Conservation (phyloP, 35 echinoderm and acorn worm species). For the Heliocidaris tuberculata region DNA sequence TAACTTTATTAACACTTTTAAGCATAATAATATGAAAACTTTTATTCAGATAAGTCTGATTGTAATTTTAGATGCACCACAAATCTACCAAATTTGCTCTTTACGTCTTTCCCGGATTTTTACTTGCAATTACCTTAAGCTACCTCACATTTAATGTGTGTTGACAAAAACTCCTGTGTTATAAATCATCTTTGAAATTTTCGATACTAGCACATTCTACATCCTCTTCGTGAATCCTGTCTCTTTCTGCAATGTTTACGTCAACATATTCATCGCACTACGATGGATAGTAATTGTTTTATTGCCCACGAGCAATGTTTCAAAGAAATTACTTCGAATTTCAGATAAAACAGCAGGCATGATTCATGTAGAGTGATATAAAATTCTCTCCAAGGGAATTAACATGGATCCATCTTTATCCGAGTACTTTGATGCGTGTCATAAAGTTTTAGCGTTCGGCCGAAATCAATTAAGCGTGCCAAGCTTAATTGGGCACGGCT, state of each 20-base stretch:
- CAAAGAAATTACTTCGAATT: neutral
- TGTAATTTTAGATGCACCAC: too few species aligned
- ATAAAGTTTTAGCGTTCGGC: neutral
- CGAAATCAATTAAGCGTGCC: neutral
- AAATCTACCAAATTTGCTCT: too few species aligned
- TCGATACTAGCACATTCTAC: too few species aligned
- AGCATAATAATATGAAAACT: too few species aligned
- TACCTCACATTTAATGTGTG: too few species aligned
- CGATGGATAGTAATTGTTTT: neutral
- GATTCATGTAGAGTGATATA: neutral
- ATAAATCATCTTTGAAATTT: too few species aligned
- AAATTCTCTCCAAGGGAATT: neutral
- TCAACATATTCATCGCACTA: neutral
- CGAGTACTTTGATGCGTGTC: neutral
- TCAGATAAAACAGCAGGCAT: neutral
- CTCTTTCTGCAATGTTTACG: neutral
- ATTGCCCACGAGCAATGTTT: neutral
- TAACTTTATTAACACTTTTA: too few species aligned
- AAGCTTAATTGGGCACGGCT: neutral
- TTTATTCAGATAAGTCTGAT: too few species aligned
- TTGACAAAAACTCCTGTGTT: too few species aligned
- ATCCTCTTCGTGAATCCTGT: neutral
- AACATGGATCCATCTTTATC: neutral
- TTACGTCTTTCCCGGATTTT: too few species aligned
- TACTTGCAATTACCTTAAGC: too few species aligned